Evolutionary conservation across 2,113 vertebrate species (phyloP).

Genomic region (Dendrocopos noguchii): DNA sequence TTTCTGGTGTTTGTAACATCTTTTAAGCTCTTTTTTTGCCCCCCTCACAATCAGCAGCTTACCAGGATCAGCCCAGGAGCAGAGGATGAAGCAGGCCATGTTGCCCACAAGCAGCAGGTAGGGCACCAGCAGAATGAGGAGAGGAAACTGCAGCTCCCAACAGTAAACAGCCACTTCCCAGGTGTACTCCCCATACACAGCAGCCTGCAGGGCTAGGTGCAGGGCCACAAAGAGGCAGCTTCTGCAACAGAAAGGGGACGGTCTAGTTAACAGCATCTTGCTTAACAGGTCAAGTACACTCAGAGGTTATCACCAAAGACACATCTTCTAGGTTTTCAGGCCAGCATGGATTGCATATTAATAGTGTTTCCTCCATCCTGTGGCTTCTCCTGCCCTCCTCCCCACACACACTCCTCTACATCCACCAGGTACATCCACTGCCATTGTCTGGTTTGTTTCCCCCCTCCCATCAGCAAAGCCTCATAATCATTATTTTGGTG

Average conservation of each 20-base stretch:
- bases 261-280: background rate
- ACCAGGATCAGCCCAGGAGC: constrained; percentile 88
- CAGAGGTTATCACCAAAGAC: constrained; percentile 21
- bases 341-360: constrained; percentile 31
- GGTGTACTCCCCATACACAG: constrained; percentile 88
- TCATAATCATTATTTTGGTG: background rate
- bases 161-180: constrained; percentile 90
- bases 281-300: constrained; percentile 20
- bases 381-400: constrained; percentile 1
- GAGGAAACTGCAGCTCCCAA: constrained; percentile 84
- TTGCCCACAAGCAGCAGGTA: constrained; percentile 85
- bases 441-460: background rate
- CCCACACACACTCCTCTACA: background rate
- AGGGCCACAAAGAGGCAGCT: constrained; percentile 85
- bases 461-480: background rate
- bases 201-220: constrained; percentile 83
- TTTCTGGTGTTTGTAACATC: no score
- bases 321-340: constrained; percentile 55
- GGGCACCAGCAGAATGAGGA: constrained; percentile 81
- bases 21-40: background rate
- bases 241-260: constrained; percentile 69
- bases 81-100: constrained; percentile 83
- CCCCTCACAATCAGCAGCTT: background rate
- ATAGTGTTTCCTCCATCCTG: constrained; percentile 6
- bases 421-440: background rate